A percentile compares a stretch with the other conserved stretches of the same genome.
Evolutionary conservation across 2,797 vertebrate genomes (phyloP).

Genomic region (Megaceryle alcyon): DNA sequence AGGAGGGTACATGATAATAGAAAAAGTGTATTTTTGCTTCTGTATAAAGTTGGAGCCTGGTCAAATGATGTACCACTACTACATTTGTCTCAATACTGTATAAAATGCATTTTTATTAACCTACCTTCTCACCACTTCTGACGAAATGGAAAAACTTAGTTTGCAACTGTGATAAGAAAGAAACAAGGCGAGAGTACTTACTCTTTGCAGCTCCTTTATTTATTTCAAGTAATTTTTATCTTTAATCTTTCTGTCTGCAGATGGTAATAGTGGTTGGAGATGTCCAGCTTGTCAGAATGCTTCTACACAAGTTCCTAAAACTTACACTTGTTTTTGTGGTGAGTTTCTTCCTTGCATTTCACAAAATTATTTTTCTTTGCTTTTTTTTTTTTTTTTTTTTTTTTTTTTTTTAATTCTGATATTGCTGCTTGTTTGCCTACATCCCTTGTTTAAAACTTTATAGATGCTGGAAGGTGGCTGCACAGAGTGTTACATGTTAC

Average conservation of each 20-base stretch:
- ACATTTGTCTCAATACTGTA: not conserved
- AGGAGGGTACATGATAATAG: not conserved
- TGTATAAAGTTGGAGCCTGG: not conserved
- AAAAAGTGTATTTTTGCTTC: not conserved
- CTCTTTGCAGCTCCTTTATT: not conserved
- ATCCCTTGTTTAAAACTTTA: not conserved
- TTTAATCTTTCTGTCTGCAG: constrained; percentile 71
- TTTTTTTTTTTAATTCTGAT: not conserved
- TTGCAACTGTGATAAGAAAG: not conserved
- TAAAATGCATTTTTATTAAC: not conserved
- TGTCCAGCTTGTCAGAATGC: constrained; percentile 98
- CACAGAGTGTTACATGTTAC: not conserved
- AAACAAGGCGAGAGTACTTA: not conserved
- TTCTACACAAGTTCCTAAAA: constrained; percentile 84
- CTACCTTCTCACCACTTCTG: not conserved
- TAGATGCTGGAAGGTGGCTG: not conserved
- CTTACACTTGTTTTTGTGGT: constrained; percentile 97
- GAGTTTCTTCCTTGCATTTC: constrained; percentile 66
- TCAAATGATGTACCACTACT: not conserved
- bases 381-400: not conserved
- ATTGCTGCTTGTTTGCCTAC: not conserved
- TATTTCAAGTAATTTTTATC: not conserved
- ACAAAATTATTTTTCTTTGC: too few species aligned
- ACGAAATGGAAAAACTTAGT: not conserved
- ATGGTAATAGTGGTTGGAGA: constrained; percentile 92